Conservation (phyloP, 2,888 invertebrate genomes). For the Chalcosyrphus nemorum region DNA sequence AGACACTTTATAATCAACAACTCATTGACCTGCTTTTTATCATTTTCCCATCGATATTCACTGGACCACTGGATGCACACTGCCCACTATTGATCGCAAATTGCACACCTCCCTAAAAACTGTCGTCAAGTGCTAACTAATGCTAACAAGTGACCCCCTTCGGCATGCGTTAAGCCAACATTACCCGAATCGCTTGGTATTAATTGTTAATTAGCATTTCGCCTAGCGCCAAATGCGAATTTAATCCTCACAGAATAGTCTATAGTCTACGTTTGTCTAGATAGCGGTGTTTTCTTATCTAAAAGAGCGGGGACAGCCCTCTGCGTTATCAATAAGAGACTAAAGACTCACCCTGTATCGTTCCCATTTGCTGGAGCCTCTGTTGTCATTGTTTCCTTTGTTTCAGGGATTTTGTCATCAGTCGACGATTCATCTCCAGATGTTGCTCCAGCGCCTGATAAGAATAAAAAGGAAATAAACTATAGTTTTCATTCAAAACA, state of each 20-base stretch:
- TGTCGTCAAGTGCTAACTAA: neutral
- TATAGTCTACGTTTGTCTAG: slow-evolving; percentile 4
- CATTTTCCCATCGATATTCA: neutral
- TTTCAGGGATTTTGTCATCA: slow-evolving; percentile 24
- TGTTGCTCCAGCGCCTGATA: slow-evolving; percentile 18
- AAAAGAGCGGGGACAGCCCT: too few species aligned
- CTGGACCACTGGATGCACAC: slow-evolving; percentile 23
- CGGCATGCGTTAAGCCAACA: neutral
- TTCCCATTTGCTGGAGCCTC: slow-evolving; percentile 28
- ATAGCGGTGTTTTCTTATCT: slow-evolving; percentile 33
- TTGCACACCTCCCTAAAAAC: slow-evolving; percentile 59
- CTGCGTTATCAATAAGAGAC: slow-evolving; percentile 2
- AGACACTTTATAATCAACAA: slow-evolving; percentile 6
- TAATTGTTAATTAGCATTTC: slow-evolving; percentile 5
- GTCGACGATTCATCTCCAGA: slow-evolving; percentile 6
- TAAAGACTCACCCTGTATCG: slow-evolving; percentile 34
- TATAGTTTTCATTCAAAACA: neutral
- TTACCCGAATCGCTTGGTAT: neutral
- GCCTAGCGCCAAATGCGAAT: neutral
- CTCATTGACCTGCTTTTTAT: neutral
- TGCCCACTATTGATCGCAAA: neutral
- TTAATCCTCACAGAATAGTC: slow-evolving; percentile 12
- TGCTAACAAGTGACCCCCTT: slow-evolving; percentile 3
- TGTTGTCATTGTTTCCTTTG: slow-evolving; percentile 41
- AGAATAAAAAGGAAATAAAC: neutral